phyloP scores from a whole-genome alignment of 53 echinoderm and acorn worm genomes.

The Echinarachnius parma region DNA sequence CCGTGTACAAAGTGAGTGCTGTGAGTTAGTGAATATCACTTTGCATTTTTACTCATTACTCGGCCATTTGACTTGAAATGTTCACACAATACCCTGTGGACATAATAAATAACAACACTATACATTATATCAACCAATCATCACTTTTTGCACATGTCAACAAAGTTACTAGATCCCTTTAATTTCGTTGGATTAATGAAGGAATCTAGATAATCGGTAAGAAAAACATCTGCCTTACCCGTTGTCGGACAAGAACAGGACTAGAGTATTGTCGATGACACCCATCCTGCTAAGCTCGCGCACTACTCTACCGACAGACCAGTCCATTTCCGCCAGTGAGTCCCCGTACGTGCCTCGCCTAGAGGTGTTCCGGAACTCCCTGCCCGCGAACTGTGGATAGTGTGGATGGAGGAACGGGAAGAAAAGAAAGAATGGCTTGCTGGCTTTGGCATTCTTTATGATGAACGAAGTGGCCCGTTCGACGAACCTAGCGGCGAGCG shows the following conservation, averaged over 20 bases:
- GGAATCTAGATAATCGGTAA: too few relatives aligned
- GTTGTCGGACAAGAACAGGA: conserved; percentile 84
- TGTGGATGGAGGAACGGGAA: conserved; percentile 79
- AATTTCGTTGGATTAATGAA: too few relatives aligned
- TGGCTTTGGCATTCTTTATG: conserved; percentile 43
- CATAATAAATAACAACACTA: too few relatives aligned
- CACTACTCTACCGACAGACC: conserved; percentile 70
- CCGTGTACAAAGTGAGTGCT: too few relatives aligned
- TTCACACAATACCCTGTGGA: too few relatives aligned
- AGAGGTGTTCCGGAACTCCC: conserved; percentile 68
- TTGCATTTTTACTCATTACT: too few relatives aligned
- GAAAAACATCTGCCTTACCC: conserved; percentile 52
- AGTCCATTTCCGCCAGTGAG: conserved; percentile 68
- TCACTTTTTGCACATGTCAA: too few relatives aligned
- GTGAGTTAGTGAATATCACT: too few relatives aligned
- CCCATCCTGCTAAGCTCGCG: conserved; percentile 55
- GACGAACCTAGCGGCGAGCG: conserved; percentile 57
- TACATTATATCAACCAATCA: too few relatives aligned
- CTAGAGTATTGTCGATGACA: conserved; percentile 63
- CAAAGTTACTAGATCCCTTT: too few relatives aligned
- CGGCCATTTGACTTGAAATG: too few relatives aligned
- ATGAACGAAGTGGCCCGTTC: conserved; percentile 49
- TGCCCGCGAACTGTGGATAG: conserved; percentile 76
- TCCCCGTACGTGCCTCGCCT: conserved; percentile 73
- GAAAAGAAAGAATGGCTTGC: conserved; percentile 74